Percentiles rank a stretch among this genome's conserved stretches.
Conservation (phyloP, 2,888 invertebrate genomes). For the Rhagophthalmus giganteus region DNA sequence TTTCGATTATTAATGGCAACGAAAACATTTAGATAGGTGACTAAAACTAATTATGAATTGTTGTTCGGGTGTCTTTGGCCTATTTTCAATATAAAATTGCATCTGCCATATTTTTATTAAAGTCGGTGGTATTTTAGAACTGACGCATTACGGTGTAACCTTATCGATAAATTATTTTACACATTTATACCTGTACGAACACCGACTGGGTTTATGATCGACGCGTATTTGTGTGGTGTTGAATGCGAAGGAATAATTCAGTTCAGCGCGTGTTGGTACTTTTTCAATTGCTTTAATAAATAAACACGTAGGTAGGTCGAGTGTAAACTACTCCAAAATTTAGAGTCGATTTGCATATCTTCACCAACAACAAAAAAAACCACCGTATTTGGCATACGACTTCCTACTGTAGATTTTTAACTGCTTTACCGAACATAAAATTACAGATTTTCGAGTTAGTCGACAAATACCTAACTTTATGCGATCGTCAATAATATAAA, state of each 20-base stretch:
- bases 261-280: slow-evolving; percentile 23
- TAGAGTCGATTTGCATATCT: neutral
- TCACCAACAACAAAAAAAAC: no score
- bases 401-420: no score
- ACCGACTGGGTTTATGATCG: slow-evolving; percentile 27
- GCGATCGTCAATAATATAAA: no score
- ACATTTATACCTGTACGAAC: slow-evolving; percentile 22
- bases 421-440: no score
- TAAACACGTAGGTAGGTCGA: slow-evolving; percentile 8
- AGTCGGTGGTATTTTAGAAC: neutral
- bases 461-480: no score
- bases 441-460: no score
- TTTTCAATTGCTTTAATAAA: slow-evolving; percentile 18
- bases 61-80: slow-evolving; percentile 10
- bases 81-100: slow-evolving; percentile 1
- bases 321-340: slow-evolving; percentile 5
- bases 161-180: slow-evolving; percentile 34
- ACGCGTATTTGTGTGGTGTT: slow-evolving; percentile 27
- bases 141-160: no score
- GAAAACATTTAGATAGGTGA: slow-evolving; percentile 17
- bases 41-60: slow-evolving; percentile 9
- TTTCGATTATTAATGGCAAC: slow-evolving; percentile 30
- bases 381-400: no score
- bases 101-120: neutral
- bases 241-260: slow-evolving; percentile 27